Conservation (phyloP, 2,113 vertebrate genomes). For the Sylvilagus bachmani region DNA sequence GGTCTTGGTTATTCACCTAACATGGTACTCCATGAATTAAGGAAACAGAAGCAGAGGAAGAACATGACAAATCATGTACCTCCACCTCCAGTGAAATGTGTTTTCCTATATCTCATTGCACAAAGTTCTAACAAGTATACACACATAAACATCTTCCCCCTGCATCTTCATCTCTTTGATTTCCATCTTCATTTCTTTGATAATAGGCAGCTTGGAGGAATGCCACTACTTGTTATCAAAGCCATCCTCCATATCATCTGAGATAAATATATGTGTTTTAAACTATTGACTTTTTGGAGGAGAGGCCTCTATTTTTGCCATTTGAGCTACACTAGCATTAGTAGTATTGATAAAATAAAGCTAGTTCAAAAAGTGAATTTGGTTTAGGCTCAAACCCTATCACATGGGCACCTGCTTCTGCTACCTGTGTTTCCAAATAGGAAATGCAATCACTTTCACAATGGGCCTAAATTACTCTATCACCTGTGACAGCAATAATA, state of each 20-base stretch:
- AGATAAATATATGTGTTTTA: conserved; percentile 33
- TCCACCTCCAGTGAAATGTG: not conserved
- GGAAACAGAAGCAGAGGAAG: conserved; percentile 28
- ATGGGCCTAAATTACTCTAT: not conserved
- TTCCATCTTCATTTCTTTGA: conserved; percentile 35
- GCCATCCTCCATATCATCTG: not conserved
- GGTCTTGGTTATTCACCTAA: conserved; percentile 27
- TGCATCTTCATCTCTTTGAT: not conserved
- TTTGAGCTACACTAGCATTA: conserved; percentile 1
- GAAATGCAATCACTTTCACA: not conserved
- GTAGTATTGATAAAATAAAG: not conserved
- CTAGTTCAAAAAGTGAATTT: conserved; percentile 23
- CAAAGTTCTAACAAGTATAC: not conserved
- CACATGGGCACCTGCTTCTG: not conserved
- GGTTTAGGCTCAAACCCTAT: conserved; percentile 4
- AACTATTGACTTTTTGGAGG: not conserved
- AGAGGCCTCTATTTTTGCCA: not conserved
- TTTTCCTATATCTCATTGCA: not conserved
- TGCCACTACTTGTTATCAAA: conserved; percentile 42
- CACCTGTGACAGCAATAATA: not conserved
- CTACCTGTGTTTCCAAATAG: conserved; percentile 19
- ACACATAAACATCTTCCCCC: not conserved
- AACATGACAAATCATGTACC: conserved; percentile 33
- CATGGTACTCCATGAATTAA: not conserved
- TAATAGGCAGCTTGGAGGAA: not conserved